Conservation (phyloP, 2,888 invertebrate species). For the Anodontia alba region DNA sequence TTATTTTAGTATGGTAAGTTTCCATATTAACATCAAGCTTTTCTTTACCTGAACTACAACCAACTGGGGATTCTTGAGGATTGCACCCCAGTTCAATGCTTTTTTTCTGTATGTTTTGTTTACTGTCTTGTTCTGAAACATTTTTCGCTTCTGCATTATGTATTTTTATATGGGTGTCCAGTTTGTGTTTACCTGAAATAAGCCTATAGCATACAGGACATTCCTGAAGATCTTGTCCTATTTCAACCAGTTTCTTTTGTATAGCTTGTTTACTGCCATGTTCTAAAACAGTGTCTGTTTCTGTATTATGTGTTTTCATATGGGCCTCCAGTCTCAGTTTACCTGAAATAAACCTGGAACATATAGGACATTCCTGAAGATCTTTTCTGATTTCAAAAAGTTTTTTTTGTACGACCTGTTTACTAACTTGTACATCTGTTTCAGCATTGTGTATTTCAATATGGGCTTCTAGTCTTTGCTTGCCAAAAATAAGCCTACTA, state of each 20-base stretch:
- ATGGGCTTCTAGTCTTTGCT: neutral
- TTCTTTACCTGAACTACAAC: too few species aligned
- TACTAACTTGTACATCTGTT: too few species aligned
- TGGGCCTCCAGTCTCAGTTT: neutral
- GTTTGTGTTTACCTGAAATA: neutral
- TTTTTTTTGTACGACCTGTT: neutral
- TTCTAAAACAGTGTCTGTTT: too few species aligned
- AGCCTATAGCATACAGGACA: neutral
- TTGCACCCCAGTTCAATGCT: too few species aligned
- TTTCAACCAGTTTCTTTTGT: neutral
- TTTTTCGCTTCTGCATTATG: too few species aligned
- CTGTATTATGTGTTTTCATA: slow-evolving; percentile 2
- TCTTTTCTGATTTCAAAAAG: neutral
- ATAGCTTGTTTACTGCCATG: neutral
- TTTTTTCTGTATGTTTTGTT: too few species aligned
- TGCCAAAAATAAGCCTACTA: neutral
- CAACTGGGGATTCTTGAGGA: too few species aligned
- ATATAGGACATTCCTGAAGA: neutral
- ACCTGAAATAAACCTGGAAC: neutral
- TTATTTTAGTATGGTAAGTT: too few species aligned
- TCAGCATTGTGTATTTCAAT: neutral
- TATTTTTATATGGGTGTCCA: neutral
- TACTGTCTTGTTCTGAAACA: too few species aligned
- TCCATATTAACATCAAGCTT: too few species aligned
- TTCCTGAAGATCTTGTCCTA: neutral